Evolutionary conservation across 1,140 invertebrate species (phyloP).

Genomic region (Eurytemora carolleeae): DNA sequence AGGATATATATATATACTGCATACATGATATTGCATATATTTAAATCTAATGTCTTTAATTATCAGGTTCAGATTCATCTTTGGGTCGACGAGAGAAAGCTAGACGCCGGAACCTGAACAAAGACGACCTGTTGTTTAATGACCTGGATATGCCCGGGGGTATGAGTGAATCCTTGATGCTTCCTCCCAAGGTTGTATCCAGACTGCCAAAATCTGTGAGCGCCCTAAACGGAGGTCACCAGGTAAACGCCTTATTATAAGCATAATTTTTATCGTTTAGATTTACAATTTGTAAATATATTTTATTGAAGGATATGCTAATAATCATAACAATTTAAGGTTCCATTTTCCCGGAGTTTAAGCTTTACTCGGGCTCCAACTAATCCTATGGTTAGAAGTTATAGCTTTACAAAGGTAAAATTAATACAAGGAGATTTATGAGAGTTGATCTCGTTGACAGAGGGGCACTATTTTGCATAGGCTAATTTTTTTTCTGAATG

Average conservation of each 20-base stretch:
- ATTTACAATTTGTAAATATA: too few species aligned
- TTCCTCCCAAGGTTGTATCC: background rate
- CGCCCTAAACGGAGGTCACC: background rate
- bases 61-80: slow-evolving; percentile 3
- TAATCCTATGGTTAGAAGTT: slow-evolving; percentile 3
- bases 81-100: slow-evolving; percentile 23
- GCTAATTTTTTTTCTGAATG: too few species aligned
- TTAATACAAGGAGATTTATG: too few species aligned
- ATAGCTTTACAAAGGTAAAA: slow-evolving; percentile 11
- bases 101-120: slow-evolving; percentile 27
- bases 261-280: too few species aligned
- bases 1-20: too few species aligned
- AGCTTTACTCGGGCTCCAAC: slow-evolving; percentile 3
- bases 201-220: background rate
- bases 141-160: slow-evolving; percentile 16
- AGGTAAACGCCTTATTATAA: too few species aligned
- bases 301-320: too few species aligned
- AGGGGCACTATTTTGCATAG: too few species aligned
- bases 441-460: too few species aligned
- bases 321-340: background rate
- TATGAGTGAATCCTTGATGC: background rate
- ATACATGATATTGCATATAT: too few species aligned
- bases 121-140: slow-evolving; percentile 28
- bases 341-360: slow-evolving; percentile 3
- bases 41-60: too few species aligned